Base-by-base conservation (phyloP, 2,797 vertebrate genomes). In the Thripadectes ignobilis region DNA sequence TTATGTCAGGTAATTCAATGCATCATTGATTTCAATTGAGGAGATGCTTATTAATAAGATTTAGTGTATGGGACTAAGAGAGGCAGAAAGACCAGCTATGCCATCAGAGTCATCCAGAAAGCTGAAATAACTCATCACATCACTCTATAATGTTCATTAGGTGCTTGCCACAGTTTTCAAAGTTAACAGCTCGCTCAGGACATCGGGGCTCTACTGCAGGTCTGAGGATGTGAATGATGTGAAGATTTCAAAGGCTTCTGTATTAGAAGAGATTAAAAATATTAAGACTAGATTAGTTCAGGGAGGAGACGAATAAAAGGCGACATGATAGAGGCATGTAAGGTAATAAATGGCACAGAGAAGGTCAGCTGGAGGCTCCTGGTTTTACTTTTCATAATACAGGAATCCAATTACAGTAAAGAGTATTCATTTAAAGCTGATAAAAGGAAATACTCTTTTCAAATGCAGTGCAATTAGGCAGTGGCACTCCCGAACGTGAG, bases 261-360 rank as follows among this genome's bases (percentile, higher is more conserved):
- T 34, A 58, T 88, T 88, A 74, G 45, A 57, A 82, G 30, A 74
- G 65, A 94, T 90, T 83, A 74, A 94, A 93, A 83, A 67, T 39
- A 74, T 88, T 71, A 77, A 48, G 41, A 39, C 26, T 22, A 14
- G 79, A 80, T 91, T 65, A 72, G 46, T 84, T 66, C 54, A 34
- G 49, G 85, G 61, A 90, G 69, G 58, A 67, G 73, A 63, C 43
- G 49, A 82, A 74, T 74, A 67, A 88, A 66, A 74, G 29, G 43
- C 41, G 73, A 68, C 59, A 55, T 13, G 69, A 63, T 6, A 68
- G 81, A 93, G 19, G 63, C 62, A 74, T 67, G 79, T 36, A 54
- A 85, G 49, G 55, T 54, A 81, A 80, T 34, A 57, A 92, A 88
- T 14, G 65, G 65, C 68, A 57, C 18, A 4, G 67, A 85, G 72